Conservation (phyloP, 2,888 invertebrate genomes). For the Pyralis farinalis region DNA sequence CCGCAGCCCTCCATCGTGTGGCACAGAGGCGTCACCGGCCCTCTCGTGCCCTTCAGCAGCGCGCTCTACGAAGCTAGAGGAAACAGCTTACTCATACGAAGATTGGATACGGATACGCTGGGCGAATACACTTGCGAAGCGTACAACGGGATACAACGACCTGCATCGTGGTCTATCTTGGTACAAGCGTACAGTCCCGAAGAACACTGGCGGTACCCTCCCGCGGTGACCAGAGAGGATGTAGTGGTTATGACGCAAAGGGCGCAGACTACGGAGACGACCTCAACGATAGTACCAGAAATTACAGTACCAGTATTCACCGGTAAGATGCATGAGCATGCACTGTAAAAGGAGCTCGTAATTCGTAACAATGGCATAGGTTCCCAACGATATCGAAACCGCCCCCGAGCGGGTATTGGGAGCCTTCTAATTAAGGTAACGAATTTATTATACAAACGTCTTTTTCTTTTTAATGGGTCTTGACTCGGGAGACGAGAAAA, state of each 20-base stretch:
- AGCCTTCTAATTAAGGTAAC: no score
- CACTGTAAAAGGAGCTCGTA: no score
- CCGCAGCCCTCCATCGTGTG: slow-evolving; percentile 90
- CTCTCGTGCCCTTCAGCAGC: slow-evolving; percentile 87
- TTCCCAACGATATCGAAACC: no score
- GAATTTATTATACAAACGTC: no score
- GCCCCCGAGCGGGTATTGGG: no score
- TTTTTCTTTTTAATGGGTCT: no score
- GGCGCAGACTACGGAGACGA: slow-evolving; percentile 22
- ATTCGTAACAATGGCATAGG: no score
- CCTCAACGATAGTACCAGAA: slow-evolving; percentile 27
- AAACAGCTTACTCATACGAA: slow-evolving; percentile 87
- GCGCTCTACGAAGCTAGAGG: slow-evolving; percentile 87
- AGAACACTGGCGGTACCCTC: slow-evolving; percentile 51
- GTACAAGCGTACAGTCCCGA: slow-evolving; percentile 87
- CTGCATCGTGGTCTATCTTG: slow-evolving; percentile 88
- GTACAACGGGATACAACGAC: slow-evolving; percentile 89
- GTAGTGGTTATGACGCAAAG: slow-evolving; percentile 22
- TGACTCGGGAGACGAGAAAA: no score
- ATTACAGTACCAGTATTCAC: slow-evolving; percentile 42
- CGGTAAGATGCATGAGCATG: slow-evolving; percentile 46
- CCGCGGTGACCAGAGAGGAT: slow-evolving; percentile 31
- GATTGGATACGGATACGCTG: slow-evolving; percentile 85
- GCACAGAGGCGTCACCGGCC: slow-evolving; percentile 88
- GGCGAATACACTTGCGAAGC: slow-evolving; percentile 95